Evolutionary conservation across 2,888 invertebrate genomes (phyloP).

Genomic region (Xanthia togata): DNA sequence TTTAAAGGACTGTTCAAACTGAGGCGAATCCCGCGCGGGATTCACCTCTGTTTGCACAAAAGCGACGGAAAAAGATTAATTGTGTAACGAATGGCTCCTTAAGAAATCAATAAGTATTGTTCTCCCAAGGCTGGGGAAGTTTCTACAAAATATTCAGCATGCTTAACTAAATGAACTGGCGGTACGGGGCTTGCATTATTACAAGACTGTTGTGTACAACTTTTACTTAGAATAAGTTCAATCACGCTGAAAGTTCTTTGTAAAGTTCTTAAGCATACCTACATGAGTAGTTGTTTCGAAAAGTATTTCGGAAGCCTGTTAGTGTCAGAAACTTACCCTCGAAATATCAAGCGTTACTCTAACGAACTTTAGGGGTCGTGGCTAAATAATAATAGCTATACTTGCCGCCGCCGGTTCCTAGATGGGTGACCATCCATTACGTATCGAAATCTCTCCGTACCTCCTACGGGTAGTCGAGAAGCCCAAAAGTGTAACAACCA

Average conservation of each 20-base stretch:
- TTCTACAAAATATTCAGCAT: no score
- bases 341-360: background rate
- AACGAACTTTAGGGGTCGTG: no score
- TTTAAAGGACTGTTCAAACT: no score
- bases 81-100: constrained; percentile 44
- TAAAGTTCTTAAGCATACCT: constrained; percentile 22
- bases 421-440: no score
- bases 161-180: no score
- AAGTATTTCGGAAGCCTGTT: constrained; percentile 23
- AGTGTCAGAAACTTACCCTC: background rate
- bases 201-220: constrained; percentile 39
- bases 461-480: background rate
- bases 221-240: constrained; percentile 55
- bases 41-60: background rate
- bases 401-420: no score
- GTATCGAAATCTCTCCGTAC: no score
- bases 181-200: no score
- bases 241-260: constrained; percentile 52
- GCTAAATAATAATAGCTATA: no score
- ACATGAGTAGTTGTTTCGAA: constrained; percentile 18
- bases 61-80: constrained; percentile 61
- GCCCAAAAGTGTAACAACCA: background rate
- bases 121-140: constrained; percentile 28
- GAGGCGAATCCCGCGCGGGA: no score
- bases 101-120: constrained; percentile 73